Evolutionary conservation across 2,113 vertebrate species (phyloP), one percentile per base, ranked within the genome.

Genomic region (Ptilorrhoa leucosticta): DNA sequence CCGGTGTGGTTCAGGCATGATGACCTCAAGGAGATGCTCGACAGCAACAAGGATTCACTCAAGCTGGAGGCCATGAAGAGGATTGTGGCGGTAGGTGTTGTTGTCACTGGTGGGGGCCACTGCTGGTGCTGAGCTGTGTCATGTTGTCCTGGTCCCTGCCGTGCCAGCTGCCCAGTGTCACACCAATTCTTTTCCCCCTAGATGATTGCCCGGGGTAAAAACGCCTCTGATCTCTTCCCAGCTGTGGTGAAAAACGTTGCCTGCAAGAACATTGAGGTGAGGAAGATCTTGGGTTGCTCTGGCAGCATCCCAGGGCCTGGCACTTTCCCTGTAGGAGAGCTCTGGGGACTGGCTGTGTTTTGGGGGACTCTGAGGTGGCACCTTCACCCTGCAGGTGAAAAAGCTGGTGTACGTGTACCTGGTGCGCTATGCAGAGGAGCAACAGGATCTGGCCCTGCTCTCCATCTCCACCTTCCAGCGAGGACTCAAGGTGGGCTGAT

Each of bases 61-160:
- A 99, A 99, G 97, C 98, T 99, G 94, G 99, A 99, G 96, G 99
- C 99, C 54, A 99, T 99, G 99, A 99, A 99, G 97, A 98, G 99
- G 86, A 99, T 99, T 8, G 99, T 99, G 66, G 99, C 99, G 69
- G 99, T 99, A 94, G 98, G 99, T 91, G 26, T 26, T 60, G 15
- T 24, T 61, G 70, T 18, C 22, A 42, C n/a, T 0, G 2, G 68
- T 3, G 2, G 48, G 12, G 5, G 33, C 48, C 8, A 5, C 16
- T 23, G 54, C 47, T 1, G 4, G 37, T 57, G 47, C 33, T 0
- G 0, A 42, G 51, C 39, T 10, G 7, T 35, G 35, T 63, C 2
- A 2, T 40, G 42, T 18, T 4, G 3, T 39, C 53, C 28, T 0
- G 0, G 37, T 61, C 39, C 10, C 10, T 50, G 40, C 63, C 2